These are phyloP conservation scores for Notocelia uddmanniana DNA, from an alignment of 2,888 invertebrate species.

Conservation along the genomic window DNA sequence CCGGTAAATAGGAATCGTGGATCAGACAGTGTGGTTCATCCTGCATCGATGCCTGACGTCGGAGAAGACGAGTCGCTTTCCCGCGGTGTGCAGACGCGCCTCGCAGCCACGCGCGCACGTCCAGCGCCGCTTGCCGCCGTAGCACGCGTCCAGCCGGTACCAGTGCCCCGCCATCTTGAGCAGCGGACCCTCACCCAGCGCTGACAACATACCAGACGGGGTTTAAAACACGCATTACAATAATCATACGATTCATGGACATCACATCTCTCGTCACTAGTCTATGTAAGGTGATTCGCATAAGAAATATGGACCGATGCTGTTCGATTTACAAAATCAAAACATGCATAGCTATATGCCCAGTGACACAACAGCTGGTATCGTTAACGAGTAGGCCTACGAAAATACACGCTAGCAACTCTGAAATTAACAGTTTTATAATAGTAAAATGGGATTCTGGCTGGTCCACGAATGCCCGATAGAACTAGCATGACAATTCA, in stretches of 20 bases:
- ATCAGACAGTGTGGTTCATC: constrained; percentile 65
- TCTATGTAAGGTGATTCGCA: not conserved
- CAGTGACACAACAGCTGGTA: too few relatives aligned
- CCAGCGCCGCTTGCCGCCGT: constrained; percentile 74
- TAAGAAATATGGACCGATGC: too few relatives aligned
- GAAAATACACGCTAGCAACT: not conserved
- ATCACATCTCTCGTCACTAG: not conserved
- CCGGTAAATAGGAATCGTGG: not conserved
- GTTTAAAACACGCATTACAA: constrained; percentile 12
- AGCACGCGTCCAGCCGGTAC: constrained; percentile 74
- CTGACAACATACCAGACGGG: constrained; percentile 43
- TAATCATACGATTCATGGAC: not conserved
- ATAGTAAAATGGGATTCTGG: too few relatives aligned
- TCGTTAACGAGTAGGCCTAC: too few relatives aligned
- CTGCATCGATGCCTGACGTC: constrained; percentile 71
- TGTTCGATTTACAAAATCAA: too few relatives aligned
- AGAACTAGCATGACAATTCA: too few relatives aligned
- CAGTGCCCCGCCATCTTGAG: constrained; percentile 73
- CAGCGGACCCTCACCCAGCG: constrained; percentile 57
- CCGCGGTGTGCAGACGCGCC: constrained; percentile 75
- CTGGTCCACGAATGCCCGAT: too few relatives aligned
- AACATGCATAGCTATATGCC: too few relatives aligned
- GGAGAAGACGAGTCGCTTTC: constrained; percentile 74
- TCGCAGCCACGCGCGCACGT: constrained; percentile 76
- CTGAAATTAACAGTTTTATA: not conserved